Conservation (phyloP, 1,140 invertebrate species). For the Babylonia areolata region DNA sequence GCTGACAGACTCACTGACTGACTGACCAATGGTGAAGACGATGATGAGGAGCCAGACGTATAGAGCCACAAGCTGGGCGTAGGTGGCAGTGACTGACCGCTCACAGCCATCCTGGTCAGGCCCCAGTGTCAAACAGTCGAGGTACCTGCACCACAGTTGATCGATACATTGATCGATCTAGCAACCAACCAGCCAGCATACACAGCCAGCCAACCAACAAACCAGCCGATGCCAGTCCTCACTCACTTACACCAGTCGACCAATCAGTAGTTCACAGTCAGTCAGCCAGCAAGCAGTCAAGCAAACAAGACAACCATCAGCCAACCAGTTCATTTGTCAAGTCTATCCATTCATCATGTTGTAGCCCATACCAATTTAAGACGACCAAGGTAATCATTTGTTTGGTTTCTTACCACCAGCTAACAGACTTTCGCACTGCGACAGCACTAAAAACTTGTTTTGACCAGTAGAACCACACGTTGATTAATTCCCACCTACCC, state of each 20-base stretch:
- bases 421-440: no score
- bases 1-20: neutral
- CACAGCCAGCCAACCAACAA: neutral
- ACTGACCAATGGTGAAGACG: neutral
- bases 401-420: no score
- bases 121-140: neutral
- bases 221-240: neutral
- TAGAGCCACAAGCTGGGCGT: slow-evolving; percentile 8
- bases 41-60: slow-evolving; percentile 9
- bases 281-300: neutral
- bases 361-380: no score
- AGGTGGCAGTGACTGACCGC: neutral
- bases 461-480: no score
- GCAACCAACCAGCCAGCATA: neutral
- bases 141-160: neutral
- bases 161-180: neutral
- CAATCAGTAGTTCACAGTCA: no score
- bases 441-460: no score
- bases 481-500: no score
- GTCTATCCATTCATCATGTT: no score
- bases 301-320: neutral
- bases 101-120: neutral
- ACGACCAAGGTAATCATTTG: no score
- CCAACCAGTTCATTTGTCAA: no score
- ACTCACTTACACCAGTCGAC: no score